phyloP scores from a whole-genome alignment of 2,888 invertebrate species.

The Heliconius charithonia region DNA sequence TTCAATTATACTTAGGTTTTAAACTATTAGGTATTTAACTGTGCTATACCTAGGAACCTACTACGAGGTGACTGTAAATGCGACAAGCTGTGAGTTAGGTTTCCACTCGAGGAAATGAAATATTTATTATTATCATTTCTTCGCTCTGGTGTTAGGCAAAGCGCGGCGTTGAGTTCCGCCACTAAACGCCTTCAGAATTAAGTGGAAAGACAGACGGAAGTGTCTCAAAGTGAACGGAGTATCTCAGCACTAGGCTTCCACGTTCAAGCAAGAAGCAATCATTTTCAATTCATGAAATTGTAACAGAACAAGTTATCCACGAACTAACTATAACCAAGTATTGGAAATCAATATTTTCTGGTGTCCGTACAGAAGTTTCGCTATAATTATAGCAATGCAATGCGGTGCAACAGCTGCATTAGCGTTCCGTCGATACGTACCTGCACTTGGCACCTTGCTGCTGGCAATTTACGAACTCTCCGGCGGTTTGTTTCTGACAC shows the following conservation, averaged over 20 bases:
- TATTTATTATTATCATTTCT: too few relatives aligned
- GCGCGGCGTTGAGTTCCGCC: too few relatives aligned
- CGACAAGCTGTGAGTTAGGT: too few relatives aligned
- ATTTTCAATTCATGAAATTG: too few relatives aligned
- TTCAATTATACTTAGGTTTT: too few relatives aligned
- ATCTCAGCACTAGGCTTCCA: background rate
- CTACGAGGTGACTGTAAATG: too few relatives aligned
- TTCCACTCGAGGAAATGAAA: too few relatives aligned
- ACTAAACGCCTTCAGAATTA: too few relatives aligned
- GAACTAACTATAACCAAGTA: background rate
- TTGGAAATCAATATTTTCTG: background rate
- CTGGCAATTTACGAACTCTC: slow-evolving; percentile 41
- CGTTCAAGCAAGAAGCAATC: background rate
- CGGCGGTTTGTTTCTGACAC: slow-evolving; percentile 33
- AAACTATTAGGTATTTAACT: too few relatives aligned
- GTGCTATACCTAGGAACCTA: too few relatives aligned
- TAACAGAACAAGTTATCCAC: too few relatives aligned
- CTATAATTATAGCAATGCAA: slow-evolving; percentile 25
- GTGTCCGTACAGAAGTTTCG: slow-evolving; percentile 3
- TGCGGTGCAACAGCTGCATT: slow-evolving; percentile 42
- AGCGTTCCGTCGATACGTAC: slow-evolving; percentile 35
- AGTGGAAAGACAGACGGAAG: background rate
- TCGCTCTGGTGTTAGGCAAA: too few relatives aligned
- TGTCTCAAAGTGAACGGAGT: background rate
- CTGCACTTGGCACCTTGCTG: slow-evolving; percentile 43